Conservation (phyloP, 2,113 vertebrate species). For the Echinops telfairi region DNA sequence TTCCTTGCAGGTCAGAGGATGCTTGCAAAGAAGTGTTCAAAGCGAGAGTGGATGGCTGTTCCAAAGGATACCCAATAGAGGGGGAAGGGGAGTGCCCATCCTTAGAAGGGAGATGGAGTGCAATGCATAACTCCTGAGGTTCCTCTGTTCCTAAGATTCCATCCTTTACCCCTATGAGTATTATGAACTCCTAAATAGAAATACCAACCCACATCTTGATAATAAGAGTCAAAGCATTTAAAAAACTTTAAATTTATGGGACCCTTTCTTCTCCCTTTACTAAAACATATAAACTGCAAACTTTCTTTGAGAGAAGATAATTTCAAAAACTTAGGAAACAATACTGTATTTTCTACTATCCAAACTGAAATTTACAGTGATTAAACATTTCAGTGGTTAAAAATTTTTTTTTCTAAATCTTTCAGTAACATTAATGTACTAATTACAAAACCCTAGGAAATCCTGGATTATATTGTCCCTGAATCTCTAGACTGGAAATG, state of each 20-base stretch:
- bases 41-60: not conserved
- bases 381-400: constrained; percentile 3
- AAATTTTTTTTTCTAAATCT: not conserved
- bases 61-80: not conserved
- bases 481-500: not conserved
- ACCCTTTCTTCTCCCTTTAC: not conserved
- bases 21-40: not conserved
- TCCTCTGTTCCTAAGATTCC: constrained; percentile 11
- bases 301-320: not conserved
- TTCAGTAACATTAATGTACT: not conserved
- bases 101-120: not conserved
- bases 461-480: not conserved
- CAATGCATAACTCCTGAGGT: not conserved
- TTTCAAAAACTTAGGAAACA: constrained; percentile 11
- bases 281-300: not conserved
- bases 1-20: not conserved
- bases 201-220: constrained; percentile 18
- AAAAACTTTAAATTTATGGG: constrained; percentile 17
- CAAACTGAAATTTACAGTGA: not conserved
- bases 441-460: constrained; percentile 10
- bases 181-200: not conserved
- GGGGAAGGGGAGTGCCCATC: not conserved
- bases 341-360: not conserved
- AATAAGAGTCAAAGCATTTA: constrained; percentile 24
- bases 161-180: constrained; percentile 22